A percentile compares a stretch with the other conserved stretches of the same genome.
phyloP scores from a whole-genome alignment of 2,113 vertebrate species.

The Bombycilla garrulus region DNA sequence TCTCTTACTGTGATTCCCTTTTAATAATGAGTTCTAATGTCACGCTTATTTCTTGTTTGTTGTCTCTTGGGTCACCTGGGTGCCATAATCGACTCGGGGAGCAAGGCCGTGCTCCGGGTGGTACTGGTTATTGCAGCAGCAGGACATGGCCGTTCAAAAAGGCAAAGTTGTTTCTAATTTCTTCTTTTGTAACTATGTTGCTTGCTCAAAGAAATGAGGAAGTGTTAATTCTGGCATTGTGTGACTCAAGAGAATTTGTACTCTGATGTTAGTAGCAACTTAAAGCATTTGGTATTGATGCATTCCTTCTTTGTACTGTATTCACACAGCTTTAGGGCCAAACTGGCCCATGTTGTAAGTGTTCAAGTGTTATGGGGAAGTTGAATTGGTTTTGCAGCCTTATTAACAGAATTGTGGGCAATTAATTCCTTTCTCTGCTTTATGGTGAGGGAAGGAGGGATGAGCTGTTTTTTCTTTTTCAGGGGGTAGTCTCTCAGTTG shows the following conservation, averaged over 20 bases:
- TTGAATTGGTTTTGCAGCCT: not conserved
- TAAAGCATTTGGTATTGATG: not conserved
- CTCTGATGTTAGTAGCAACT: not conserved
- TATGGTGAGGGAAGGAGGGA: not conserved
- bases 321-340: not conserved
- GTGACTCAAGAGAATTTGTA: not conserved
- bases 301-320: not conserved
- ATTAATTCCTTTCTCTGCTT: not conserved
- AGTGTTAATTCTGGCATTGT: not conserved
- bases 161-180: not conserved
- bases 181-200: not conserved
- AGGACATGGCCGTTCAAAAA: not conserved
- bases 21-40: not conserved
- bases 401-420: not conserved
- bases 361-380: not conserved
- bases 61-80: not conserved
- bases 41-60: not conserved
- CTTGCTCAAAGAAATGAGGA: not conserved
- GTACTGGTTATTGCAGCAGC: not conserved
- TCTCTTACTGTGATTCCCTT: not conserved
- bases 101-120: fast-evolving
- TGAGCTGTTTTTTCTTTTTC: not conserved
- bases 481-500: fast-evolving
- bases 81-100: fast-evolving
- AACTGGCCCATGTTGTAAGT: not conserved